A percentile compares a stretch with the other conserved stretches of the same genome.
phyloP scores from a whole-genome alignment of 1,140 invertebrate species.

The Tetragonula clypearis region DNA sequence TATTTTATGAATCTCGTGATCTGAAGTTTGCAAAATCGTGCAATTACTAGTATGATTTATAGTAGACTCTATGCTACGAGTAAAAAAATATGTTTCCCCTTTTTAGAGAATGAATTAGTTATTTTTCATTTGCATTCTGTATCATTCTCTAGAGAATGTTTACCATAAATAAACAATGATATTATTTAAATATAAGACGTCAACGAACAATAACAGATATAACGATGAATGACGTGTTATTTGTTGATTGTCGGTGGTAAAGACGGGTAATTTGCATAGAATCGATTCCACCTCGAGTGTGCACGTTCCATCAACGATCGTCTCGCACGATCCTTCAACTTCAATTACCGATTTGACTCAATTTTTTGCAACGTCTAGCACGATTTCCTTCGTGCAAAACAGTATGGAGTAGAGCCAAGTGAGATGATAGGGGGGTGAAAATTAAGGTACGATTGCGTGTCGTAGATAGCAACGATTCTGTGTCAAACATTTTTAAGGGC shows the following conservation, averaged over 20 bases:
- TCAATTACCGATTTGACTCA: conserved; percentile 59
- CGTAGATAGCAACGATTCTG: not conserved
- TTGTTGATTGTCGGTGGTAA: not conserved
- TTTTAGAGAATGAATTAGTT: not conserved
- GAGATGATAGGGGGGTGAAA: conserved; percentile 35
- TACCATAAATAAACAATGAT: too few relatives aligned
- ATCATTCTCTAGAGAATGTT: too few relatives aligned
- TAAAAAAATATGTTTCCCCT: not conserved
- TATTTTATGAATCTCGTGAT: not conserved
- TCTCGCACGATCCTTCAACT: conserved; percentile 54
- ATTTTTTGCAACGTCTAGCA: conserved; percentile 49
- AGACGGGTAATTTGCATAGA: conserved; percentile 2
- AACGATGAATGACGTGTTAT: not conserved
- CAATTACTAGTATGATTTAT: not conserved
- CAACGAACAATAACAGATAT: too few relatives aligned
- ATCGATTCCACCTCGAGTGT: not conserved
- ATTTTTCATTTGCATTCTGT: too few relatives aligned
- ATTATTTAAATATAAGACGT: not conserved
- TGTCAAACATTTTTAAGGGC: too few relatives aligned
- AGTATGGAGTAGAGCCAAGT: conserved; percentile 10
- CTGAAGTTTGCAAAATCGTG: not conserved
- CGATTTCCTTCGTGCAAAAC: conserved; percentile 1
- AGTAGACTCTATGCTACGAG: not conserved
- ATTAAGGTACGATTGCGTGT: conserved; percentile 2
- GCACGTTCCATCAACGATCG: conserved; percentile 32